phyloP scores from a whole-genome alignment of 2,113 vertebrate species.

The Struthio camelus region DNA sequence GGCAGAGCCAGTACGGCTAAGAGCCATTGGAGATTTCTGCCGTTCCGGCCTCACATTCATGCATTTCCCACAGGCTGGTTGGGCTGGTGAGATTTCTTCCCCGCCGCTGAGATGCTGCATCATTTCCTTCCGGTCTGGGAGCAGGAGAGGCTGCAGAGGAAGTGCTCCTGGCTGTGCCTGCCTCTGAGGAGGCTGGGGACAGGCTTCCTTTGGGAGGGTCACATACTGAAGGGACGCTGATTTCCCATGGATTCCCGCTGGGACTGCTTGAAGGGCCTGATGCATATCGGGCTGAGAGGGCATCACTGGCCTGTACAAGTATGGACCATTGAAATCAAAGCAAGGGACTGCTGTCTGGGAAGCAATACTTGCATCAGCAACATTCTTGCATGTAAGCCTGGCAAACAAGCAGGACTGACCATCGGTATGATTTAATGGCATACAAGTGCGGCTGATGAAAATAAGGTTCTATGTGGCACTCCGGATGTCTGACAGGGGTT shows the following conservation, averaged over 20 bases:
- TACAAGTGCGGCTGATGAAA: background rate
- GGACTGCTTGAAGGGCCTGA: background rate
- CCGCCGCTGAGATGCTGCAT: background rate
- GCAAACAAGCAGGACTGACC: background rate
- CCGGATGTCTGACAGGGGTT: background rate
- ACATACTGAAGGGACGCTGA: conserved; percentile 51
- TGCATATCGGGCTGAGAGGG: conserved; percentile 1
- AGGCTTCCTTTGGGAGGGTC: conserved; percentile 44
- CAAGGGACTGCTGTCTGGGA: background rate
- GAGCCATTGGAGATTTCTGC: background rate
- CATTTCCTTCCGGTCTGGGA: background rate
- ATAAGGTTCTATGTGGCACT: background rate
- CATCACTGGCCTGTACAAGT: conserved; percentile 37
- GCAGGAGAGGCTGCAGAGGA: background rate
- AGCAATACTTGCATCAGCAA: background rate
- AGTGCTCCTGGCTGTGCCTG: background rate
- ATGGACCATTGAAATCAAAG: conserved; percentile 74
- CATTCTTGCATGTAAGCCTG: background rate
- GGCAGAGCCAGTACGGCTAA: background rate
- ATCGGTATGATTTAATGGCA: background rate
- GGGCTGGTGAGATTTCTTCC: background rate
- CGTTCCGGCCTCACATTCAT: background rate
- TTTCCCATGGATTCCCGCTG: background rate
- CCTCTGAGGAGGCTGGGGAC: background rate
- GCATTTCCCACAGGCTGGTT: background rate